These are phyloP conservation scores for Lochmaea capreae DNA, from an alignment of 2,888 invertebrate species.

Conservation along the genomic window DNA sequence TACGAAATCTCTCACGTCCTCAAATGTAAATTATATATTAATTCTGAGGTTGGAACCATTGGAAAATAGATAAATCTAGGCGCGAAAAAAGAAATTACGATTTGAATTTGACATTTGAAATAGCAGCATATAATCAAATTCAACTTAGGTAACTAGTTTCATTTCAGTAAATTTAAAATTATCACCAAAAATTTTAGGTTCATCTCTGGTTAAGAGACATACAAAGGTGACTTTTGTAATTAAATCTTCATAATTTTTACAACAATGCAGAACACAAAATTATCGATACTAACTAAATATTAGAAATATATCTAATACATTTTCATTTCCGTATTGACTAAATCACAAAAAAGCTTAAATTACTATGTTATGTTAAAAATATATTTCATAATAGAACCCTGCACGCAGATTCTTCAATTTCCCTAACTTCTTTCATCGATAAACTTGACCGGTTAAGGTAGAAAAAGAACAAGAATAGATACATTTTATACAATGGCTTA, in stretches of 20 bases:
- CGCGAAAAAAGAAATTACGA: no score
- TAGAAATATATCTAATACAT: neutral
- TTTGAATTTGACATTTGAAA: no score
- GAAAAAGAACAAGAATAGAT: neutral
- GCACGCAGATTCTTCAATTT: constrained; percentile 24
- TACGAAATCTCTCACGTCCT: no score
- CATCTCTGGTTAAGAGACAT: no score
- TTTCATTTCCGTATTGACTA: constrained; percentile 15
- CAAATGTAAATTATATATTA: no score
- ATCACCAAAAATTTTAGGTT: no score
- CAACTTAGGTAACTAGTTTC: no score
- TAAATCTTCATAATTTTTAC: neutral
- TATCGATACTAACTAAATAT: neutral
- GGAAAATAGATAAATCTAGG: no score
- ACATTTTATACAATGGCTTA: neutral
- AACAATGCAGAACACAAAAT: neutral
- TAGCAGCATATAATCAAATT: no score
- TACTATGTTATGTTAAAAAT: constrained; percentile 23
- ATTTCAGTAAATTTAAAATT: no score
- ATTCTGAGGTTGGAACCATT: no score
- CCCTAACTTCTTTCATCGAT: constrained; percentile 14
- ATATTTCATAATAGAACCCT: constrained; percentile 26
- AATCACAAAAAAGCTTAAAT: constrained; percentile 28
- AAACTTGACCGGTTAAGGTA: neutral
- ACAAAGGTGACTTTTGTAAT: neutral